Conservation (phyloP, 2,797 vertebrate genomes). For the Girardinus metallicus region DNA sequence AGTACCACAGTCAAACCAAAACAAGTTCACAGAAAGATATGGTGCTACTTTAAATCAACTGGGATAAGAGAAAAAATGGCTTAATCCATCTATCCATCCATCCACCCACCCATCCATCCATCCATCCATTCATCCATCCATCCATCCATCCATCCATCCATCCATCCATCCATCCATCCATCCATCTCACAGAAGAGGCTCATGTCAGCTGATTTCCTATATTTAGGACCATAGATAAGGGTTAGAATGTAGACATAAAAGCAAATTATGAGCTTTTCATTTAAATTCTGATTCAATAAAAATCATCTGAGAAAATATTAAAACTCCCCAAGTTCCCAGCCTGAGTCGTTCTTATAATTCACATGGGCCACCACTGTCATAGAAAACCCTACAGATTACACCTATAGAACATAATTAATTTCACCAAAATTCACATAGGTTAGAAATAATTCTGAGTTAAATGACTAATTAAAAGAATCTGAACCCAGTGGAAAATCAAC, state of each 20-base stretch:
- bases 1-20: background rate
- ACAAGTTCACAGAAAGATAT: background rate
- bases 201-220: background rate
- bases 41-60: background rate
- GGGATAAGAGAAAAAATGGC: background rate
- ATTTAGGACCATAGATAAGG: background rate
- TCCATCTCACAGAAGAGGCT: background rate
- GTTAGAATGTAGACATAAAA: background rate
- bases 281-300: background rate
- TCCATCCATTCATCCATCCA: background rate
- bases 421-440: background rate
- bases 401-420: background rate
- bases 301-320: background rate
- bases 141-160: no score
- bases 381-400: background rate
- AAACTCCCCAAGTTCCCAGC: background rate
- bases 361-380: background rate
- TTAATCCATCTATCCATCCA: background rate
- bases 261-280: background rate
- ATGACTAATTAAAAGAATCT: background rate
- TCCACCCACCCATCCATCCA: background rate
- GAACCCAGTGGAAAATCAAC: background rate
- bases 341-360: background rate
- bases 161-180: background rate
- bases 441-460: background rate